Evolutionary conservation across 2,888 invertebrate genomes (phyloP).

Genomic region (Desoria tigrina): DNA sequence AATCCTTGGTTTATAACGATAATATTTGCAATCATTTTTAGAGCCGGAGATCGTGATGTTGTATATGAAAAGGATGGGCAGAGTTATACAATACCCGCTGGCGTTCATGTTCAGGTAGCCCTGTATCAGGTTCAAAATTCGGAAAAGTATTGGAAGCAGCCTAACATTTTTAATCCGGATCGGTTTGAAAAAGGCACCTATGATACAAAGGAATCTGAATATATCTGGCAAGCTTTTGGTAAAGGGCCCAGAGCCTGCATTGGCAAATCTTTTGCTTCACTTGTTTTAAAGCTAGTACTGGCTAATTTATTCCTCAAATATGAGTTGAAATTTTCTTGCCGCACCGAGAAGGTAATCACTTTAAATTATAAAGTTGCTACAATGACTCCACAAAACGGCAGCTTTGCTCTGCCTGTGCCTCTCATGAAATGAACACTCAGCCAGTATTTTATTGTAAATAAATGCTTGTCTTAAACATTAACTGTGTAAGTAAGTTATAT

Average conservation of each 20-base stretch:
- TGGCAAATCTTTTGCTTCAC: conserved; percentile 31
- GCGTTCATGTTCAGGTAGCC: conserved; percentile 38
- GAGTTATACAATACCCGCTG: conserved; percentile 30
- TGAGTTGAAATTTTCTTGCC: conserved; percentile 14
- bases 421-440: too few relatives aligned
- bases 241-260: conserved; percentile 37
- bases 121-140: conserved; percentile 38
- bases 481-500: too few relatives aligned
- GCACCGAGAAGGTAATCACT: conserved; percentile 19
- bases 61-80: conserved; percentile 3
- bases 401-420: conserved; percentile 1
- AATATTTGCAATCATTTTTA: too few relatives aligned
- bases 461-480: too few relatives aligned
- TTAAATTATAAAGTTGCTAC: conserved; percentile 40
- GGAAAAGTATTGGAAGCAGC: conserved; percentile 26
- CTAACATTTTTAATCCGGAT: conserved; percentile 30
- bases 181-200: conserved; percentile 22
- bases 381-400: conserved; percentile 41
- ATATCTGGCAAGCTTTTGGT: conserved; percentile 40
- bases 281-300: conserved; percentile 29
- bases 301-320: conserved; percentile 22
- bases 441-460: too few relatives aligned
- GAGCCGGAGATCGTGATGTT: conserved; percentile 28
- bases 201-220: background rate
- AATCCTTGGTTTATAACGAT: too few relatives aligned